Evolutionary conservation across 2,797 vertebrate genomes (phyloP).

Genomic region (Propithecus deckenii): DNA sequence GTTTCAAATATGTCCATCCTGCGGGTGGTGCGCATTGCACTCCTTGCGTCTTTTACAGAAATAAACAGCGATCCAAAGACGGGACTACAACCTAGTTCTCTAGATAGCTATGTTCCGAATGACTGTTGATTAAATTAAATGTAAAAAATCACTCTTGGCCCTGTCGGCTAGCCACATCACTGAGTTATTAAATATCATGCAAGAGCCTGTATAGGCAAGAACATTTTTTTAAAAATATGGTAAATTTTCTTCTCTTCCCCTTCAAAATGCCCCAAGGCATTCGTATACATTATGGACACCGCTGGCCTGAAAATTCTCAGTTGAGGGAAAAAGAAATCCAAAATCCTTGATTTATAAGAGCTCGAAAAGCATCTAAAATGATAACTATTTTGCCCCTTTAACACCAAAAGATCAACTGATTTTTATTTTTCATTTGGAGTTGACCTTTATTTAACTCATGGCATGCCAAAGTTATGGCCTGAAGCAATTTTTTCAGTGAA

Average conservation of each 20-base stretch:
- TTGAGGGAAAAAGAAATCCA: slow-evolving; percentile 72
- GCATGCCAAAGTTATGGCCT: slow-evolving; percentile 74
- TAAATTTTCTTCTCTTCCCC: slow-evolving; percentile 70
- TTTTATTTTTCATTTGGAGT: slow-evolving; percentile 76
- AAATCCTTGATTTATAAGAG: slow-evolving; percentile 75
- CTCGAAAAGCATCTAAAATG: slow-evolving; percentile 78
- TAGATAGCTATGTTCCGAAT: neutral
- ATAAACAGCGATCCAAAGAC: slow-evolving; percentile 2
- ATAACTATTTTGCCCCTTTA: slow-evolving; percentile 77
- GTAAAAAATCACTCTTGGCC: slow-evolving; percentile 33
- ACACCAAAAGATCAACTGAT: slow-evolving; percentile 70
- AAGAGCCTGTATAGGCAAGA: slow-evolving; percentile 28
- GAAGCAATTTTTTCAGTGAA: slow-evolving; percentile 69
- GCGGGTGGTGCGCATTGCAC: too few species aligned
- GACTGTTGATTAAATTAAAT: slow-evolving; percentile 43
- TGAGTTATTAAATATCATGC: slow-evolving; percentile 46
- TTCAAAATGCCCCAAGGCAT: slow-evolving; percentile 81
- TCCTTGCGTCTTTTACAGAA: neutral
- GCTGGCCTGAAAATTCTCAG: slow-evolving; percentile 78
- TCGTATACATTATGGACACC: slow-evolving; percentile 79
- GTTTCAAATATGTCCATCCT: too few species aligned
- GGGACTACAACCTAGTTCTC: neutral
- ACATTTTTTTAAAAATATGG: slow-evolving; percentile 49
- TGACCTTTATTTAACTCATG: slow-evolving; percentile 82
- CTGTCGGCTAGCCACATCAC: neutral